Base-by-base conservation (phyloP, 1,140 invertebrate species). In the Thrips palmi region DNA sequence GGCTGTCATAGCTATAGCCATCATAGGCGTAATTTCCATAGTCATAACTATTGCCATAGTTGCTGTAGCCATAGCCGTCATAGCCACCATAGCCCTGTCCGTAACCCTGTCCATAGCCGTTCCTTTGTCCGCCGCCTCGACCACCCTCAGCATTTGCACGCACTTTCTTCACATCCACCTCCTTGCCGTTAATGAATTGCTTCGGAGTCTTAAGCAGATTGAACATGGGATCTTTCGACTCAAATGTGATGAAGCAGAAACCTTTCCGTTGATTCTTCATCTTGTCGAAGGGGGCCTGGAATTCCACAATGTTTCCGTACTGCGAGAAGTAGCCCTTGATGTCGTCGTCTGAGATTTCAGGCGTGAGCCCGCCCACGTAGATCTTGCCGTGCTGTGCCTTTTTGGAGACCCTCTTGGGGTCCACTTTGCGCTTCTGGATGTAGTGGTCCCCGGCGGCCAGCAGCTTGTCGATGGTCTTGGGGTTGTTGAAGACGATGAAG, bases 261-360 rank as follows among this genome's bases (percentile, higher is more conserved):
- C 68, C 68, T 45, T 71, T 66, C 21, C 71, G 56, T 35, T 74
- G 68, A 47, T 74, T 74, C 49, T 74, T 75, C 43, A 62, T 60
- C 48, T 74, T 74, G 51, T 77, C 74, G 47, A 70, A 72, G n/a
- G 74, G 74, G n/a, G 71, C 60, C 49, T 77, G 72, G 12, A 77
- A 51, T 45, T 74, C 70, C 4, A 69, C 64, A 22, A 77, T 67
- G 4, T 59, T 69, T 7, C 71, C 71, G 50, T 63, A 73, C 44
- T 71, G 60, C 33, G 59, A 51, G 46, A 75, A 75, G 45, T 72
- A 68, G n/a, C 57, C 52, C 42, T 62, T 65, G 17, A 76, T 71
- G 41, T 73, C 69, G 8, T 67, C 63, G 42, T 76, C 71, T 7
- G 65, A 58, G n/a, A 71, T 62, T 42, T 74, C 68, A 10, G 67